Base-by-base conservation (phyloP, 2,888 invertebrate genomes). In the Hypena proboscidalis region DNA sequence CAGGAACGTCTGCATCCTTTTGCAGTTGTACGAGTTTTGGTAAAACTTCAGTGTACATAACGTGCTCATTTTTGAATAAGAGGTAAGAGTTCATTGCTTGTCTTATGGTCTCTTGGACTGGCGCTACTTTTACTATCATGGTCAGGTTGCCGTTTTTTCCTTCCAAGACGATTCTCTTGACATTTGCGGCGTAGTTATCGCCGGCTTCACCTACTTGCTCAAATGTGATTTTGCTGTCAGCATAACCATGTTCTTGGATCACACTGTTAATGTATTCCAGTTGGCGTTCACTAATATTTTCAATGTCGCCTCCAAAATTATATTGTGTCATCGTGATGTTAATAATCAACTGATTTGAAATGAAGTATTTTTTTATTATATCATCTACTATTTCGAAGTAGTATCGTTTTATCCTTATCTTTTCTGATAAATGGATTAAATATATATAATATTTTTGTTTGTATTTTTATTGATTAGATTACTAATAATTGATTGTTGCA, bases 41-140 rank as follows among this genome's bases (percentile, higher is more conserved):
- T 0, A 78, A 23, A 3, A 82, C 33, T 25, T 75, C 54, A 1
- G 60, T 55, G 36, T 80, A 82, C 38, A 80, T 65, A 0, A 61
- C 15, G 3, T 54, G 58, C 53, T 83, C 83, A 30, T 81, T 83
- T 1, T 21, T 56, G 27, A 78, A 80, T 4, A 69, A 1, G 1
- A 45, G 0, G 4, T 2, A 34, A 8, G 51, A 45, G 14, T 64
- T 64, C 27, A 59, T 49, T 8, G 29, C 35, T 6, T 26, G 2
- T 14, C 77, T 59, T 5, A 62, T 1, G n/a, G 29, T 13, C 46
- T 70, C 69, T 0, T 27, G 2, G 0, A 48, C 13, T 0, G 77
- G 69, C 3, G 82, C 79, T n/a, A 81, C 53, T 58, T 84, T 84
- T 0, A 70, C 80, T 4, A 84, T 60, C 54, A 83, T 70, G 9